Conservation (phyloP, 2,797 vertebrate genomes). For the Steatocranus sp. region DNA sequence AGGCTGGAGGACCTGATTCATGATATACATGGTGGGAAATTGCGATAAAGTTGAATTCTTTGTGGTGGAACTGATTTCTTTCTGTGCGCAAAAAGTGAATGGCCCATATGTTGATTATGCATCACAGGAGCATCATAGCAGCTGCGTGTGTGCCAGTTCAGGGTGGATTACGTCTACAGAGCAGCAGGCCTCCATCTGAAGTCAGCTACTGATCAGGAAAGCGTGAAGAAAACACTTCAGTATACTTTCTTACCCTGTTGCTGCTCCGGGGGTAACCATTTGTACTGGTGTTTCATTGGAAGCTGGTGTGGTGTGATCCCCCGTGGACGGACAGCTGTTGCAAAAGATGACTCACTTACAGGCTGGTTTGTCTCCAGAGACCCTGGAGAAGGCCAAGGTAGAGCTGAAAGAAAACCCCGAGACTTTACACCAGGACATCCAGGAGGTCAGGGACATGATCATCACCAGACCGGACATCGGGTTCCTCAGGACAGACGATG, state of each 20-base stretch:
- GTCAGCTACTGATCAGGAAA: conserved; percentile 22
- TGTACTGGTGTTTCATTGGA: neutral
- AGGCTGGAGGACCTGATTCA: neutral
- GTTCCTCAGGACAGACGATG: conserved; percentile 96
- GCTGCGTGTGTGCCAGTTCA: conserved; percentile 38
- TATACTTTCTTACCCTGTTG: conserved; percentile 36
- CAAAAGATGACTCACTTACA: conserved; percentile 95
- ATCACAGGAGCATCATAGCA: conserved; percentile 22
- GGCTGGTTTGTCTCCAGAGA: conserved; percentile 97
- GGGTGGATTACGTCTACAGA: conserved; percentile 56
- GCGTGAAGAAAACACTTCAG: neutral
- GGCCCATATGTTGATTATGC: conserved; percentile 21
- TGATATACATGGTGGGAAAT: neutral
- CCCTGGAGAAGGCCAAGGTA: conserved; percentile 95
- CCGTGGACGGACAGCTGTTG: conserved; percentile 49
- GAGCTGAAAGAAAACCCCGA: conserved; percentile 98
- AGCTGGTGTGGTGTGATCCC: conserved; percentile 23
- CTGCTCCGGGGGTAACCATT: conserved; percentile 5
- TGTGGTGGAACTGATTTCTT: conserved; percentile 5
- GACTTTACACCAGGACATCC: conserved; percentile 97
- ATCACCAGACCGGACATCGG: conserved; percentile 98
- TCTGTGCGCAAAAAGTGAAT: conserved; percentile 41
- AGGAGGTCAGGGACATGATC: conserved; percentile 99
- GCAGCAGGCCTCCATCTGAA: conserved; percentile 58
- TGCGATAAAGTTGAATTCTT: conserved; percentile 22